Percentiles rank a stretch among this genome's conserved stretches.
Evolutionary conservation across 1,140 invertebrate genomes (phyloP).

Genomic region (Hestina assimilis): DNA sequence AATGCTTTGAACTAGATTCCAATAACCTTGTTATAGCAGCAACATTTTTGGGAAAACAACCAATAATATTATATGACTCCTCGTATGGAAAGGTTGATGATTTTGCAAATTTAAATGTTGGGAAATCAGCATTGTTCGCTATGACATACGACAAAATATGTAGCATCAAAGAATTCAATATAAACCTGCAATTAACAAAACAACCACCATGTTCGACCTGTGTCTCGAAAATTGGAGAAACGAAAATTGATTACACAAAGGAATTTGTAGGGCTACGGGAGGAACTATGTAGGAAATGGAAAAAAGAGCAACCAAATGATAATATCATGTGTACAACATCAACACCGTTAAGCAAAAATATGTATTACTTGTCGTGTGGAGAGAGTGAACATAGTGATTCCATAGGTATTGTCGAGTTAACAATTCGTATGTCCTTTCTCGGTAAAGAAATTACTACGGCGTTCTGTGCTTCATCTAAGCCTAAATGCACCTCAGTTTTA

Average conservation of each 20-base stretch:
- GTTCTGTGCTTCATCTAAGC: slow-evolving; percentile 51
- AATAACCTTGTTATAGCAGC: slow-evolving; percentile 64
- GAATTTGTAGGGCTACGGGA: slow-evolving; percentile 53
- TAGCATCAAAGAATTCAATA: slow-evolving; percentile 54
- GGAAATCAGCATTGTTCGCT: slow-evolving; percentile 65
- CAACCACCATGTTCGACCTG: slow-evolving; percentile 62
- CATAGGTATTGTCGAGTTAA: slow-evolving; percentile 65
- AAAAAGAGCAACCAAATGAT: slow-evolving; percentile 55
- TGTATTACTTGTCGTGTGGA: slow-evolving; percentile 60
- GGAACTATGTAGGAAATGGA: slow-evolving; percentile 64
- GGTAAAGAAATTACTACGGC: slow-evolving; percentile 70
- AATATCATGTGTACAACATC: slow-evolving; percentile 67
- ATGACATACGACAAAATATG: slow-evolving; percentile 74
- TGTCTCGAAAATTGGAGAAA: slow-evolving; percentile 60
- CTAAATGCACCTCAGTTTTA: slow-evolving; percentile 47
- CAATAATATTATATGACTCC: slow-evolving; percentile 61
- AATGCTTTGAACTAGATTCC: slow-evolving; percentile 63
- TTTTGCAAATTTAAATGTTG: slow-evolving; percentile 58
- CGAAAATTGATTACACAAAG: slow-evolving; percentile 57
- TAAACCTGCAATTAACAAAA: slow-evolving; percentile 53
- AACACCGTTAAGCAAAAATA: slow-evolving; percentile 56
- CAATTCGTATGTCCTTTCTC: slow-evolving; percentile 63
- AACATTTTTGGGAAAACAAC: slow-evolving; percentile 60
- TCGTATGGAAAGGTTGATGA: slow-evolving; percentile 58
- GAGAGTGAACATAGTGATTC: slow-evolving; percentile 48